Evolutionary conservation across 2,797 vertebrate species (phyloP).

Genomic region (Schizopygopsis pylzovi): DNA sequence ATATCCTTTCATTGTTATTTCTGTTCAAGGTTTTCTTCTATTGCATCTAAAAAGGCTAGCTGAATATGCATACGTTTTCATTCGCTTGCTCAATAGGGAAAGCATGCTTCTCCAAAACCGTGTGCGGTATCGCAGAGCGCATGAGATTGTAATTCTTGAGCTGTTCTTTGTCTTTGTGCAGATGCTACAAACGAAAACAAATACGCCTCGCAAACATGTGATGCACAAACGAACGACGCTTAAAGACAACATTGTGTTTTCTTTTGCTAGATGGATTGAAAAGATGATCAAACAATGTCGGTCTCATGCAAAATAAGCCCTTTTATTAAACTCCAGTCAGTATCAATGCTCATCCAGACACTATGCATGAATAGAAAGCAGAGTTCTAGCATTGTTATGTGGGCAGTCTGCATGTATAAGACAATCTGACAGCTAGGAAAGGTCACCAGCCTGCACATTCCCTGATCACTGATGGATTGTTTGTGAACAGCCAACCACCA

Average conservation of each 20-base stretch:
- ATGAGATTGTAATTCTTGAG: not conserved
- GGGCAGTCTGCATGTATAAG: slow-evolving; percentile 46
- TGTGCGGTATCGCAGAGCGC: not conserved
- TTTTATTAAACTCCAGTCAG: not conserved
- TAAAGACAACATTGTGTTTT: not conserved
- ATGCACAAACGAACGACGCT: not conserved
- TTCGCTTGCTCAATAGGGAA: slow-evolving; percentile 20
- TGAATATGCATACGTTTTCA: slow-evolving; percentile 53
- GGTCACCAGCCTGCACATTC: slow-evolving; percentile 60
- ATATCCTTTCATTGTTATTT: slow-evolving; percentile 60
- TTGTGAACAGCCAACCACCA: slow-evolving; percentile 40
- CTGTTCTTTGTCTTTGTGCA: slow-evolving; percentile 8
- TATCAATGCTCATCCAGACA: slow-evolving; percentile 19
- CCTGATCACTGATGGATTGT: slow-evolving; percentile 57
- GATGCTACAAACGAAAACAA: slow-evolving; percentile 15
- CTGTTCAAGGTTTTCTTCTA: slow-evolving; percentile 67
- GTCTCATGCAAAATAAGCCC: slow-evolving; percentile 18
- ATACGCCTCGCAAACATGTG: not conserved
- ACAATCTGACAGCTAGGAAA: slow-evolving; percentile 62
- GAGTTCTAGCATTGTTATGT: slow-evolving; percentile 29
- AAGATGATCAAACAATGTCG: not conserved
- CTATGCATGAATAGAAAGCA: not conserved
- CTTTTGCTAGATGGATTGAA: slow-evolving; percentile 8
- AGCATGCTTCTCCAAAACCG: slow-evolving; percentile 38
- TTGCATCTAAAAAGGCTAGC: slow-evolving; percentile 40